These are phyloP conservation scores for Seriola rivoliana DNA, from an alignment of 2,113 vertebrate genomes.

Conservation along the genomic window DNA sequence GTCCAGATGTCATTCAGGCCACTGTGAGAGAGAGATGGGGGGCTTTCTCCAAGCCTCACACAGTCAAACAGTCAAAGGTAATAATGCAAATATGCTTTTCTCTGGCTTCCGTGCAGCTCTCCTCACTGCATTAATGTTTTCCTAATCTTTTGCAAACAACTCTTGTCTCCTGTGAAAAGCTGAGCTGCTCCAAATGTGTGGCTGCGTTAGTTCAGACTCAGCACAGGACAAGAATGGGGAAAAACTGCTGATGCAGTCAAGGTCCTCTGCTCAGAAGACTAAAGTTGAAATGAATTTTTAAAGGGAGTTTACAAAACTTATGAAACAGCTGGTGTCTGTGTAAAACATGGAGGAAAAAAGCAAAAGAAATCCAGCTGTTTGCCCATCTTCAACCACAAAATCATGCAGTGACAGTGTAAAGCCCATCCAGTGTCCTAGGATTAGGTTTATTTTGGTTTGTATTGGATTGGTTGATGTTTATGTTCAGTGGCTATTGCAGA, in stretches of 20 bases:
- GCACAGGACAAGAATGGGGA: slow-evolving; percentile 28
- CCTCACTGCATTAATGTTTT: slow-evolving; percentile 60
- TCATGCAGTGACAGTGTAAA: not conserved
- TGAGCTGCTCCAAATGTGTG: not conserved
- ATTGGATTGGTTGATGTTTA: not conserved
- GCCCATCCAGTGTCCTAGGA: not conserved
- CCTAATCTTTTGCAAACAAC: slow-evolving; percentile 52
- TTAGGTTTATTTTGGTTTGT: not conserved
- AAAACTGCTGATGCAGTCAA: slow-evolving; percentile 44
- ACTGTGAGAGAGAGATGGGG: slow-evolving; percentile 8
- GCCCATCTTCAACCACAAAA: not conserved
- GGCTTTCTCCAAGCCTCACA: slow-evolving; percentile 46
- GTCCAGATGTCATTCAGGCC: slow-evolving; percentile 44
- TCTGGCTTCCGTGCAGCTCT: slow-evolving; percentile 26
- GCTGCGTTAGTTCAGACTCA: slow-evolving; percentile 33
- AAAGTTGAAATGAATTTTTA: slow-evolving; percentile 25
- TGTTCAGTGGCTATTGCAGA: not conserved
- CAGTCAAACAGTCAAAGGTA: slow-evolving; percentile 54
- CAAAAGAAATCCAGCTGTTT: not conserved
- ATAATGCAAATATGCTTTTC: slow-evolving; percentile 55
- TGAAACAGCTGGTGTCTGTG: not conserved
- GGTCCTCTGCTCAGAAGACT: not conserved
- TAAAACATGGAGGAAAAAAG: not conserved
- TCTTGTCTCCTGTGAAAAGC: slow-evolving; percentile 27
- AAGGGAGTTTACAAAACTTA: slow-evolving; percentile 7